These are phyloP conservation scores for Dicrurus megarhynchus DNA, from an alignment of 2,113 vertebrate species.

Conservation along the genomic window DNA sequence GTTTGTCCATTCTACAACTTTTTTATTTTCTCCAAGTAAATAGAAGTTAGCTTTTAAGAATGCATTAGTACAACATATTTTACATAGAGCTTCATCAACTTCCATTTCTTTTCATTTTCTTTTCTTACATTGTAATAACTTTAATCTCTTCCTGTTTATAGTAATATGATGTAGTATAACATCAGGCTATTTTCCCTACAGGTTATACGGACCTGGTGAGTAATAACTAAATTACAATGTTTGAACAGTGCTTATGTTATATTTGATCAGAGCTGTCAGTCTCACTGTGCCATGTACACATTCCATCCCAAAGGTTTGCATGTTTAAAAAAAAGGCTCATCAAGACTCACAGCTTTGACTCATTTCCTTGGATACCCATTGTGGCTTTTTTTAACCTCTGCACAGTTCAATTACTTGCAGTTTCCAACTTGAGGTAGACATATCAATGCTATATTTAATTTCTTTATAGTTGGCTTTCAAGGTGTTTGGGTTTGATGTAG, in stretches of 20 bases:
- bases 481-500: not conserved
- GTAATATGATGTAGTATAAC: not conserved
- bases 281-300: not conserved
- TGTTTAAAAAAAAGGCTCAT: not conserved
- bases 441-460: not conserved
- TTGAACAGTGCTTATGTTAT: not conserved
- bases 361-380: not conserved
- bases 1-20: not conserved
- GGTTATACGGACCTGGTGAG: not conserved
- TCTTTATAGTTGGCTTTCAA: not conserved
- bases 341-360: not conserved
- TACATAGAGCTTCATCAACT: not conserved
- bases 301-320: not conserved
- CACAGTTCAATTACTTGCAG: not conserved
- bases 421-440: not conserved
- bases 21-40: not conserved
- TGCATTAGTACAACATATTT: not conserved
- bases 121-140: slow-evolving; percentile 5
- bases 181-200: not conserved
- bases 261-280: slow-evolving; percentile 4
- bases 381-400: not conserved
- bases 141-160: not conserved
- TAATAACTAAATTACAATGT: not conserved
- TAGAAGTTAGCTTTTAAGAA: not conserved
- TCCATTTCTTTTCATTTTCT: not conserved